Evolutionary conservation across 2,797 vertebrate genomes (phyloP).

Genomic region (Lacerta bilineata): DNA sequence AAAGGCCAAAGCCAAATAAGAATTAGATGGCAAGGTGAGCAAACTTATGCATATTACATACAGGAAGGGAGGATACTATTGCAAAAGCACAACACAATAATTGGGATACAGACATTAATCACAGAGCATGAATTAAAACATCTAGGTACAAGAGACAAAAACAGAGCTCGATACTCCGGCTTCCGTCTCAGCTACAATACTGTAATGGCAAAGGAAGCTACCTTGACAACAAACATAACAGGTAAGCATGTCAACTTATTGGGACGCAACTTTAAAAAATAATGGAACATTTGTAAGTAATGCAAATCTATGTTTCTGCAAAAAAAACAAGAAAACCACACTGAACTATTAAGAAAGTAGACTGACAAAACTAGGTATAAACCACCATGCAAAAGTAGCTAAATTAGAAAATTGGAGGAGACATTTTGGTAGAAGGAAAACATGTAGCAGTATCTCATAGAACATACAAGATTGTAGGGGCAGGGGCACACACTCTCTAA

Average conservation of each 20-base stretch:
- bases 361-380: background rate
- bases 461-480: background rate
- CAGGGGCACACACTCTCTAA: no score
- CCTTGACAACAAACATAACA: background rate
- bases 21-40: conserved; percentile 40
- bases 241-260: background rate
- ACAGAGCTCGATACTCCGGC: conserved; percentile 20
- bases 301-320: background rate
- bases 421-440: background rate
- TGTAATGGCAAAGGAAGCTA: background rate
- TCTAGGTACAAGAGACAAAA: conserved; percentile 25
- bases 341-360: background rate
- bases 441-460: background rate
- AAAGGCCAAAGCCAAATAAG: conserved; percentile 35
- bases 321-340: no score
- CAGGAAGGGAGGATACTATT: conserved; percentile 55
- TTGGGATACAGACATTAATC: conserved; percentile 42
- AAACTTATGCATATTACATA: conserved; percentile 49
- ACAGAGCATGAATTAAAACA: conserved; percentile 40
- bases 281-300: background rate
- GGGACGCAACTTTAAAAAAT: background rate
- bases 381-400: background rate
- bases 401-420: background rate
- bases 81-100: conserved; percentile 37
- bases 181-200: conserved; percentile 38